A percentile compares a stretch with the other conserved stretches of the same genome.
These are phyloP conservation scores for Brenthis daphne DNA, from an alignment of 2,888 invertebrate species.

Conservation along the genomic window DNA sequence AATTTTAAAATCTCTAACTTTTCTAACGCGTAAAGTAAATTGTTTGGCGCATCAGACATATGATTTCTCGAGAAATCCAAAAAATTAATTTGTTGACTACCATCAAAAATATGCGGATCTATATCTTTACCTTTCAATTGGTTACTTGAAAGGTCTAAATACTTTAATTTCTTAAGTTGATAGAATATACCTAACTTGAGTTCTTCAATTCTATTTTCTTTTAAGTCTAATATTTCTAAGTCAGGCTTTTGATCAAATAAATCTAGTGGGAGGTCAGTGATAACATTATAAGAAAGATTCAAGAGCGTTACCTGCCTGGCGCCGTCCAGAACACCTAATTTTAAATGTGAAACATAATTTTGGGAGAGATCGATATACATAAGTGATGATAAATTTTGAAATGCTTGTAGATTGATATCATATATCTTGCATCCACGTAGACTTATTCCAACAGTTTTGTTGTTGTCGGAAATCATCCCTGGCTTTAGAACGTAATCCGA, in stretches of 20 bases:
- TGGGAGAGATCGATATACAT: slow-evolving; percentile 56
- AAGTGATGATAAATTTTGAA: slow-evolving; percentile 50
- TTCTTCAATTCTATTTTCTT: slow-evolving; percentile 50
- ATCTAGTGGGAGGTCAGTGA: slow-evolving; percentile 54
- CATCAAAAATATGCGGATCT: slow-evolving; percentile 51
- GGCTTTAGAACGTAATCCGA: slow-evolving; percentile 46
- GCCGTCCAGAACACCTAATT: slow-evolving; percentile 57
- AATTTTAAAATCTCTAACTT: slow-evolving; percentile 53
- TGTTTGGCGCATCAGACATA: slow-evolving; percentile 52
- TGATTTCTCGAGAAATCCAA: slow-evolving; percentile 61
- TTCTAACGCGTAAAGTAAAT: slow-evolving; percentile 49
- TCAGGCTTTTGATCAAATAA: slow-evolving; percentile 56
- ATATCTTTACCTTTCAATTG: slow-evolving; percentile 50
- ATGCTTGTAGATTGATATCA: slow-evolving; percentile 52
- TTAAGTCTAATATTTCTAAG: slow-evolving; percentile 55
- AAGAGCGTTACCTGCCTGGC: slow-evolving; percentile 48
- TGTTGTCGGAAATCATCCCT: slow-evolving; percentile 52
- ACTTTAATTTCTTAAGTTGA: slow-evolving; percentile 48
- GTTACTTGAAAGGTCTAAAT: slow-evolving; percentile 59
- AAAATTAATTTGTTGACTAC: slow-evolving; percentile 46
- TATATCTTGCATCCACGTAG: slow-evolving; percentile 50
- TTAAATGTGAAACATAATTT: slow-evolving; percentile 53
- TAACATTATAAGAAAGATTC: slow-evolving; percentile 56
- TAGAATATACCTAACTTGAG: slow-evolving; percentile 56
- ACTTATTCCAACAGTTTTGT: slow-evolving; percentile 45